Base-by-base conservation (phyloP, 2,797 vertebrate species). In the Leptodactylus fallax region DNA sequence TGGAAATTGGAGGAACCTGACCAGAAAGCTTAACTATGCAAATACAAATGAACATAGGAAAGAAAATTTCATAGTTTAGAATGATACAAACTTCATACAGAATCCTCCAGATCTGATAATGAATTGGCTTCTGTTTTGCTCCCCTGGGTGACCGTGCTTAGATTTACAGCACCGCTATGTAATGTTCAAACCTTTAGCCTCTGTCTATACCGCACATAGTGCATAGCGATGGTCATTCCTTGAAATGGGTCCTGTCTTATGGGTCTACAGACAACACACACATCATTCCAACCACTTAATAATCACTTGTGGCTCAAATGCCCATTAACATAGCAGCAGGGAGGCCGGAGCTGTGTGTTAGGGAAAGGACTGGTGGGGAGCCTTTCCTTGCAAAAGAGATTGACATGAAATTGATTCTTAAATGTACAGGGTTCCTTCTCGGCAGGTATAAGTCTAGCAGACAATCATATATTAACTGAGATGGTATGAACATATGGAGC, bases 401-500 rank as follows among this genome's bases (percentile, higher is more conserved):
- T 49, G 47, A 65, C 51, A 27, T 13, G 21, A 83, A 55, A 83
- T 83, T 83, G 81, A 36, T 71, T 83, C 25, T 23, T 36, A 7
- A 60, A 23, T 8, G n/a, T 21, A 65, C 45, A n/a, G 60, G 19
- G 79, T 63, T 80, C 58, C 79, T 47, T 36, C 79, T 61, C 79
- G 47, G 58, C 58, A 83, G 65, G 81, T 84, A 84, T 53, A 56
- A 58, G 69, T 58, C 63, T 69, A 19, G 9, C 82, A 58, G 53
- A 72, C 65, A 58, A 83, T 47, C 82, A 45, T 55, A 83, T 71
- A 83, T 83, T 83, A 83, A 27, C 49, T 27, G 21, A 60, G 82
- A 84, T 60, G 27, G 56, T 72, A 83, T 72, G 81, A 84, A 56
- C 82, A 74, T 84, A 84, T 84, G 82, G 69, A 72, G 56, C 47